These are phyloP conservation scores for Bactericera cockerelli DNA, from an alignment of 1,140 invertebrate species.

Conservation along the genomic window DNA sequence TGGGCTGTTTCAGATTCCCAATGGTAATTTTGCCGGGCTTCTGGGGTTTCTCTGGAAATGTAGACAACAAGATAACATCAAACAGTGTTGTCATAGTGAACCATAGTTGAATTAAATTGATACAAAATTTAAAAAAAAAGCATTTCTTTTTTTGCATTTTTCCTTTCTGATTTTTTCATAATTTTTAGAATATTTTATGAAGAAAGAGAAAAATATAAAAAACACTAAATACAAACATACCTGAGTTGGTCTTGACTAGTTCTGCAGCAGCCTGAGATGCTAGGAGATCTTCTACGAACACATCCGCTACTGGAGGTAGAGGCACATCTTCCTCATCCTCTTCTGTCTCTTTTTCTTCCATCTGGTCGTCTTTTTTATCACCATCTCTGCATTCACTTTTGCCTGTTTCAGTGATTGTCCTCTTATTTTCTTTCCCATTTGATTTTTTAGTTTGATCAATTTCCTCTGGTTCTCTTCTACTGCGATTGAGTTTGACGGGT, in stretches of 20 bases:
- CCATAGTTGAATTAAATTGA: too few relatives aligned
- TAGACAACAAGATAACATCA: neutral
- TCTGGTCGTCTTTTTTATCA: neutral
- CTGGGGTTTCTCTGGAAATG: constrained; percentile 8
- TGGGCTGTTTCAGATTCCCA: constrained; percentile 47
- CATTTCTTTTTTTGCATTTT: too few relatives aligned
- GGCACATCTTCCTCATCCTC: constrained; percentile 4
- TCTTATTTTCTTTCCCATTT: neutral
- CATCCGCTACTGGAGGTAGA: constrained; percentile 14
- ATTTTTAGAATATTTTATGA: too few relatives aligned
- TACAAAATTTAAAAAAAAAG: too few relatives aligned
- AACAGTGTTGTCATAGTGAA: neutral
- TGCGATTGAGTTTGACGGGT: too few relatives aligned
- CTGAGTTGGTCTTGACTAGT: too few relatives aligned
- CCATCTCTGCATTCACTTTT: neutral
- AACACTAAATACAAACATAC: too few relatives aligned
- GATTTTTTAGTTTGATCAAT: too few relatives aligned
- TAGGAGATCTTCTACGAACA: constrained; percentile 17
- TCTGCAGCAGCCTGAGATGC: neutral
- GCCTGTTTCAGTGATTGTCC: neutral
- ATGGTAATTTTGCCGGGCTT: constrained; percentile 38
- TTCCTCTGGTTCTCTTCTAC: too few relatives aligned
- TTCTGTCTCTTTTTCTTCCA: neutral
- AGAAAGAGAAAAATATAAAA: too few relatives aligned
- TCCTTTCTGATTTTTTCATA: too few relatives aligned